Base-by-base conservation (phyloP, 2,888 invertebrate species). In the Drosophila glabriapex region DNA sequence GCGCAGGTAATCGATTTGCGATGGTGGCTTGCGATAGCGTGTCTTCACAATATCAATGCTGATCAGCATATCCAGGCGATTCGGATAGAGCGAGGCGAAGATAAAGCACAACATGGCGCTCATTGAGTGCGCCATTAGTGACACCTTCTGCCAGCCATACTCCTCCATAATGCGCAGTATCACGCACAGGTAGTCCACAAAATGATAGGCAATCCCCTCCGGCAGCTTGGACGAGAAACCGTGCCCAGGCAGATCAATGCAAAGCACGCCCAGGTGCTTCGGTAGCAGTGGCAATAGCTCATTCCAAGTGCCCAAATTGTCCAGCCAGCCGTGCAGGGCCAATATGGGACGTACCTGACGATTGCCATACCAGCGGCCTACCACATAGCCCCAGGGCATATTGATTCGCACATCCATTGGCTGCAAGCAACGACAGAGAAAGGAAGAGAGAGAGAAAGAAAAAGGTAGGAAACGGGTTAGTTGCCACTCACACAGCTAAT, bases 311-410 rank as follows among this genome's bases (percentile, higher is more conserved):
- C 96, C 96, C 54, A 96, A 95, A 91, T 97, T 97, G 92, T 97
- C 97, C 92, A 95, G 95, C 96, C 96, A 96, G 3, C 97, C 97
- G 90, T 97, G 97, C 2, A 97, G 84, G 1, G 95, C 95, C 50
- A 97, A 91, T 61, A 97, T 94, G 6, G 96, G 96, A 71, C 95
- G 94, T 46, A 94, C 94, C 76, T 95, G 93, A 58, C 94, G 94
- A 56, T 94, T 94, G 41, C 96, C 96, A 95, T 96, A 97, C 94
- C 96, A 94, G 88, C 96, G 96, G 7, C 95, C 96, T 7, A 95
- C 94, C 39, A 96, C 89, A 85, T 95, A 94, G 1, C 96, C 96
- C 95, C 95, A 96, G 61, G 95, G 95, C 33, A 96, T 95, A 68
- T 95, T 95, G 62, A 97, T 96, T 87, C 94, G 93, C 49, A 96